A percentile compares a stretch with the other conserved stretches of the same genome.
phyloP scores from a whole-genome alignment of 2,888 invertebrate species.

The Noctua comes region DNA sequence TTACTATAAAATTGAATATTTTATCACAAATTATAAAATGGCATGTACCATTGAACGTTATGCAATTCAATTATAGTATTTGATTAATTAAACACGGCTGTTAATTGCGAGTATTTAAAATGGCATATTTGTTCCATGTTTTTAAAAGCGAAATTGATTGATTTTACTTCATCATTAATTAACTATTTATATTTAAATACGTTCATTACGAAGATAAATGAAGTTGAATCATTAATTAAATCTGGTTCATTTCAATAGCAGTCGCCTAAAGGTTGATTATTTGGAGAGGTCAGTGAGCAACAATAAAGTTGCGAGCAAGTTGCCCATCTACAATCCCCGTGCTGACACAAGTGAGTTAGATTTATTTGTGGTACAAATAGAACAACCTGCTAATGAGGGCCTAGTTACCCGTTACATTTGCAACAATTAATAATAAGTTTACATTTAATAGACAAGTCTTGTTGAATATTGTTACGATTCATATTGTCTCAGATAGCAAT shows the following conservation, averaged over 20 bases:
- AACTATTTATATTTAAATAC: constrained; percentile 13
- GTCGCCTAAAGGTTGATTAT: not conserved
- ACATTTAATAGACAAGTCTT: constrained; percentile 57
- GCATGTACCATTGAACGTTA: constrained; percentile 14
- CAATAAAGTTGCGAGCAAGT: constrained; percentile 28
- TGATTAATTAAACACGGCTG: constrained; percentile 34
- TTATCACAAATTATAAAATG: constrained; percentile 36
- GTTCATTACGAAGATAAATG: constrained; percentile 7
- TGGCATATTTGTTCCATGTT: constrained; percentile 5
- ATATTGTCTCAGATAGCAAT: constrained; percentile 61
- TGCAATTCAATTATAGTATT: constrained; percentile 22
- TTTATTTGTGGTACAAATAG: constrained; percentile 64
- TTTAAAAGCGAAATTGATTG: constrained; percentile 27
- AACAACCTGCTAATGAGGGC: constrained; percentile 69
- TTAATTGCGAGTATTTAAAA: constrained; percentile 29
- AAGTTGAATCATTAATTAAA: constrained; percentile 22
- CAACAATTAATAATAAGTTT: constrained; percentile 69
- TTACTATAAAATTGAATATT: constrained; percentile 9
- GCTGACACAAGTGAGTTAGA: constrained; percentile 63
- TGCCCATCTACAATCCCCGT: constrained; percentile 40
- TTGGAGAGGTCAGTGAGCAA: not conserved
- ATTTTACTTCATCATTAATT: constrained; percentile 32
- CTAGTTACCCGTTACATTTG: constrained; percentile 67
- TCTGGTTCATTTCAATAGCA: constrained; percentile 5
- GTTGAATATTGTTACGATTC: constrained; percentile 58